phyloP scores from a whole-genome alignment of 2,113 vertebrate genomes.

The Lepus timidus region DNA sequence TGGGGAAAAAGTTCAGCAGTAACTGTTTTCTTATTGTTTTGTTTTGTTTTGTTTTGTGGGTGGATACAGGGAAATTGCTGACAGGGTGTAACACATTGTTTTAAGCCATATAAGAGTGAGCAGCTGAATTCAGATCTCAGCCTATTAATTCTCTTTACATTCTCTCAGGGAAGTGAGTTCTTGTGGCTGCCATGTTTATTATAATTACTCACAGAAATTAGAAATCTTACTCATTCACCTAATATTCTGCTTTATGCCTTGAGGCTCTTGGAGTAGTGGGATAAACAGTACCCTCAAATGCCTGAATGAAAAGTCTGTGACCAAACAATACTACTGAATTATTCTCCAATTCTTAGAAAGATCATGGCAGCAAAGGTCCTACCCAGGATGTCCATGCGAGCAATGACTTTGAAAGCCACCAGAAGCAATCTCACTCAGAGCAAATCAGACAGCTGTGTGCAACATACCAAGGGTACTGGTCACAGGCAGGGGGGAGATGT shows the following conservation, averaged over 20 bases:
- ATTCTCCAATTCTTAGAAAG: not conserved
- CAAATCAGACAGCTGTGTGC: not conserved
- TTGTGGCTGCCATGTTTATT: not conserved
- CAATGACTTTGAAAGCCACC: accelerated
- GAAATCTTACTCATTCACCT: not conserved
- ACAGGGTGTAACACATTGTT: not conserved
- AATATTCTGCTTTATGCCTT: not conserved
- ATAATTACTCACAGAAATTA: not conserved
- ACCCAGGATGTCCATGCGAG: not conserved
- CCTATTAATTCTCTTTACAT: not conserved
- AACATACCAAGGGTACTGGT: accelerated
- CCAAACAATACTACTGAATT: not conserved
- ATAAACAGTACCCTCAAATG: not conserved
- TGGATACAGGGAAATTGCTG: not conserved
- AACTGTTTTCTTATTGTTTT: not conserved
- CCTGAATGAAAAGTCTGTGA: accelerated
- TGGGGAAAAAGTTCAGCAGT: not conserved
- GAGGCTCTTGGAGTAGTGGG: not conserved
- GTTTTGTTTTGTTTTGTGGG: not conserved
- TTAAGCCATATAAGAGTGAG: not conserved
- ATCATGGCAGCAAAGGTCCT: not conserved
- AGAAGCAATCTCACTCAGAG: no score
- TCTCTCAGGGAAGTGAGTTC: not conserved
- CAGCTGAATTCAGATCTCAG: not conserved
- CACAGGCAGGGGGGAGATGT: accelerated